A percentile compares a stretch with the other conserved stretches of the same genome.
phyloP scores from a whole-genome alignment of 30 jellyfish, hydroid and myxozoan species.

The Aurelia sp. region DNA sequence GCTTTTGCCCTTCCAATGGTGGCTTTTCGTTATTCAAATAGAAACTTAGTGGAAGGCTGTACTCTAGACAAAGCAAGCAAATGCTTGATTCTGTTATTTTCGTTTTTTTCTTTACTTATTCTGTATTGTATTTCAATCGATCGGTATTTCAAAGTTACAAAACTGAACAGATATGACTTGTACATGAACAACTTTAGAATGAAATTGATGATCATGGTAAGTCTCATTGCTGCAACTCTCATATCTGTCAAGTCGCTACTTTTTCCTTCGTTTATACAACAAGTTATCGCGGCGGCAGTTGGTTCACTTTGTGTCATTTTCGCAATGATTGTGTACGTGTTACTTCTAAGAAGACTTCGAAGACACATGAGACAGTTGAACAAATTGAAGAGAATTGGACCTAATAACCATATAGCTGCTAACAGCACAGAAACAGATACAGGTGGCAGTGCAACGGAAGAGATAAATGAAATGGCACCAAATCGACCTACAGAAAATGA shows the following conservation, averaged over 20 bases:
- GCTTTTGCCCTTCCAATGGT: slow-evolving; percentile 22
- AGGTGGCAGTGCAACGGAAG: not conserved
- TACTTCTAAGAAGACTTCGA: too few relatives aligned
- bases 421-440: not conserved
- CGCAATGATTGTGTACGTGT: not conserved
- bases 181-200: slow-evolving; percentile 47
- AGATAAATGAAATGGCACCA: not conserved
- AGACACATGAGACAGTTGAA: too few relatives aligned
- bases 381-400: too few relatives aligned
- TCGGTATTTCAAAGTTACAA: slow-evolving; percentile 42
- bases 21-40: not conserved
- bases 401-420: too few relatives aligned
- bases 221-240: slow-evolving; percentile 15
- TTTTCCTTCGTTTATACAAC: slow-evolving; percentile 4
- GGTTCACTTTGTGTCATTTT: not conserved
- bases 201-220: slow-evolving; percentile 21
- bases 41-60: slow-evolving; percentile 15
- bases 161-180: slow-evolving; percentile 25
- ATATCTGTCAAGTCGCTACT: not conserved
- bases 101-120: slow-evolving; percentile 48
- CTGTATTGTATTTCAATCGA: slow-evolving; percentile 26
- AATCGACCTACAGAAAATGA: not conserved
- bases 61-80: slow-evolving; percentile 3
- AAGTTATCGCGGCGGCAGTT: not conserved
- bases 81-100: slow-evolving; percentile 22